Conservation (phyloP, 2,113 vertebrate genomes). For the Pteruthius melanotis region DNA sequence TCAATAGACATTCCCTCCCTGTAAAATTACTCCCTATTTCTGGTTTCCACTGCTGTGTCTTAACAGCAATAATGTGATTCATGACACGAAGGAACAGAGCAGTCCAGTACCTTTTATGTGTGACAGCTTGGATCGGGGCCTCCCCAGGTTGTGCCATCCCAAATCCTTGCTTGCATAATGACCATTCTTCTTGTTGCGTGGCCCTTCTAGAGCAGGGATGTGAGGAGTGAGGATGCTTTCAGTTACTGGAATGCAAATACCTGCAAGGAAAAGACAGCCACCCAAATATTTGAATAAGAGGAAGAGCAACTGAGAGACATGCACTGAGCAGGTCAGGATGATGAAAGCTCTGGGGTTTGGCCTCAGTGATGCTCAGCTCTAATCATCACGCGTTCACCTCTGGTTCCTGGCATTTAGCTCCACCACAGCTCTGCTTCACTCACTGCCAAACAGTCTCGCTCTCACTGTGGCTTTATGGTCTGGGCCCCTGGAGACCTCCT, state of each 20-base stretch:
- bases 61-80: background rate
- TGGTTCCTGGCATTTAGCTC: background rate
- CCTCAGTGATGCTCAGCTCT: background rate
- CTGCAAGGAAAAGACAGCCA: slow-evolving; percentile 54
- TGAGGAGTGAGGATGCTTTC: slow-evolving; percentile 88
- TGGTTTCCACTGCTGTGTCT: background rate
- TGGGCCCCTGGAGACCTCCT: background rate
- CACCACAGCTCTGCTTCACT: background rate
- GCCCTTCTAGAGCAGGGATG: slow-evolving; percentile 85
- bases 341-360: background rate
- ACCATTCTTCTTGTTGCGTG: slow-evolving; percentile 75
- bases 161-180: slow-evolving; percentile 84
- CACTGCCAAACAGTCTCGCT: fast-evolving
- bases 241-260: slow-evolving; percentile 87
- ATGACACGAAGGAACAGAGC: background rate
- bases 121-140: slow-evolving; percentile 81
- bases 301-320: background rate
- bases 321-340: background rate
- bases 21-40: background rate
- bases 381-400: background rate
- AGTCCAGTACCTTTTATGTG: slow-evolving; percentile 82
- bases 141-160: slow-evolving; percentile 87
- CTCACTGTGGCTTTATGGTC: background rate
- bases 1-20: background rate
- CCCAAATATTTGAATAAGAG: background rate